Base-by-base conservation (phyloP, 92 coral and sea anemone species). In the Parazoanthus darwini region DNA sequence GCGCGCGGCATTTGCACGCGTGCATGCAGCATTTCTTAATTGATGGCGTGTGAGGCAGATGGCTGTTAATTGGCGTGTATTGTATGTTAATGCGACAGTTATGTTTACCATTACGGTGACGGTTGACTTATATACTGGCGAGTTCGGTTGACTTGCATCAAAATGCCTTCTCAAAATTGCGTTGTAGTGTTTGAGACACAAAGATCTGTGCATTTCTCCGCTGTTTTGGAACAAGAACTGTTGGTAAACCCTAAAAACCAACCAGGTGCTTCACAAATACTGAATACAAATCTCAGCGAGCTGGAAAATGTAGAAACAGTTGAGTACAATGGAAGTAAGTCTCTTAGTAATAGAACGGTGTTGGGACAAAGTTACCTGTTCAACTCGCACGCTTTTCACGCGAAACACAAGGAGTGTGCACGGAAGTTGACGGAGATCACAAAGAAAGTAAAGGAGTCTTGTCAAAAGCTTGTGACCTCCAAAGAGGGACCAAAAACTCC, bases 391-490 rank as follows among this genome's bases (percentile, higher is more conserved):
- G 18, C 18, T 20, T 63, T 63, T 20, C 70, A 8, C 70, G 4
- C n/a, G 7, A 63, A 63, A 63, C 70, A 63, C 70, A 63, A 7
- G 70, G 26, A 5, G 26, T 63, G 70, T 23, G 25, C n/a, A 63
- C 70, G 70, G 4, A 73, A 10, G 42, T 36, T 73, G 43, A 73
- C 18, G 22, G 39, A 73, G 42, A 73, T 73, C 43, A 29, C 77
- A 36, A 73, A 73, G 77, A 73, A 33, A 73, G 18, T 73, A 33
- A 73, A 73, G 20, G 38, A 73, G 77, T 73, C 77, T 33, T 73
- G 77, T 36, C 77, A 73, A 0, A 73, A 73, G 42, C 77, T 29
- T 8, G 77, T 73, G 42, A 10, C 42, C 6, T 73, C 77, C 77
- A 33, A 29, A 36, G 22, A 73, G 4, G 10, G 42, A 29, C 42